Base-by-base conservation (phyloP, 2,797 vertebrate species). In the Phaenicophaeus curvirostris region DNA sequence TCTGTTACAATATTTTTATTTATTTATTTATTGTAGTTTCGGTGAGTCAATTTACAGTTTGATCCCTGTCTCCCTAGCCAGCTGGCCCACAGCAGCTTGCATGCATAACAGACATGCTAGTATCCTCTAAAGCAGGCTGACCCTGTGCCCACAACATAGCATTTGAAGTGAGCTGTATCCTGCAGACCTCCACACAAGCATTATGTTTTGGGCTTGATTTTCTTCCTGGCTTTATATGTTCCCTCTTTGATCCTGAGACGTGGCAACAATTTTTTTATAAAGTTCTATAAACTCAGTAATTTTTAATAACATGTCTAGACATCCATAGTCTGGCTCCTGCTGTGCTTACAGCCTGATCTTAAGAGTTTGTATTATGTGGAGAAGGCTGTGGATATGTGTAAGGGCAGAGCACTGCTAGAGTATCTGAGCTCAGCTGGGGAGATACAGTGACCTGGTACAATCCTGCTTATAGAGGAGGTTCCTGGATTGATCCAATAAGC, bases 321-420 rank as follows among this genome's bases (percentile, higher is more conserved):
- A 15, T 51, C 87, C 18, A 5, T 7, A 37, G 15, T 20, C 65
- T 44, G 55, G 11, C 18, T 78, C 15, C 54, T 80, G 18, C 50
- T 25, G 3, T 46, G 6, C 7, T 54, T 53, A 3, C 8, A 53
- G 25, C 6, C 2, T 39, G n/a, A 12, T 19, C 23, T 27, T 39
- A 25, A n/a, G 55, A 27, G 11, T 48, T 51, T 76, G 8, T 15
- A 17, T 44, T 4, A 9, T 0, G 0, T 2, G 8, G 75, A 42
- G 48, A n/a, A 92, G 58, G 23, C 30, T 37, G 7, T 58, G 55
- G 39, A 2, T 74, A 8, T 13, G 1, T 41, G 13, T 31, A 28
- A 68, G 14, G 24, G 14, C 33, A 9, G 16, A 59, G 16, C 16
- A 20, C 44, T 73, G 24, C 35, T 24, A 3, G 12, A 48, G 8